phyloP scores from a whole-genome alignment of 2,888 invertebrate genomes.

The Polyommatus icarus region DNA sequence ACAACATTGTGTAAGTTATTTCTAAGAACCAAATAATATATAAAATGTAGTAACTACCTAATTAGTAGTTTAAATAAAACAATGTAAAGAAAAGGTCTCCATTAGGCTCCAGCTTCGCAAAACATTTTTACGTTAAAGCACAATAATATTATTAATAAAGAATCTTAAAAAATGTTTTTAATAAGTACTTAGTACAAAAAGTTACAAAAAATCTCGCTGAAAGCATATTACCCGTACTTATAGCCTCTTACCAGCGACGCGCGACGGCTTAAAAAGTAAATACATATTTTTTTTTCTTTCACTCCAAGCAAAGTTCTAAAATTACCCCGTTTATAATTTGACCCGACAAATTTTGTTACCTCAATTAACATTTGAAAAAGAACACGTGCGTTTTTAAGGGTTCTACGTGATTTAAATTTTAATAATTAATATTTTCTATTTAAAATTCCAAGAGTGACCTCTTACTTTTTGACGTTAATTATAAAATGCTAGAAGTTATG shows the following conservation, averaged over 20 bases:
- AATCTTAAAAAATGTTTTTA: background rate
- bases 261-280: background rate
- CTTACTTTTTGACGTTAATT: background rate
- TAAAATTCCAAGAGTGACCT: background rate
- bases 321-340: constrained; percentile 4
- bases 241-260: background rate
- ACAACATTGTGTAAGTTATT: background rate
- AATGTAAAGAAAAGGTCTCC: no score
- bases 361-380: constrained; percentile 12
- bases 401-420: background rate
- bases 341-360: constrained; percentile 1
- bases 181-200: background rate
- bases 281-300: background rate
- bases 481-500: background rate
- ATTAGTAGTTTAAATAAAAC: no score
- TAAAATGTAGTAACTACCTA: no score
- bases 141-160: background rate
- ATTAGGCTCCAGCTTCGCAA: background rate
- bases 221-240: background rate
- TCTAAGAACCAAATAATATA: no score
- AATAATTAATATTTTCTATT: background rate
- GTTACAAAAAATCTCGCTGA: background rate
- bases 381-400: background rate
- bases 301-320: background rate
- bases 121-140: background rate